Evolutionary conservation across 2,888 invertebrate genomes (phyloP).

Genomic region (Macroteleia sp.): DNA sequence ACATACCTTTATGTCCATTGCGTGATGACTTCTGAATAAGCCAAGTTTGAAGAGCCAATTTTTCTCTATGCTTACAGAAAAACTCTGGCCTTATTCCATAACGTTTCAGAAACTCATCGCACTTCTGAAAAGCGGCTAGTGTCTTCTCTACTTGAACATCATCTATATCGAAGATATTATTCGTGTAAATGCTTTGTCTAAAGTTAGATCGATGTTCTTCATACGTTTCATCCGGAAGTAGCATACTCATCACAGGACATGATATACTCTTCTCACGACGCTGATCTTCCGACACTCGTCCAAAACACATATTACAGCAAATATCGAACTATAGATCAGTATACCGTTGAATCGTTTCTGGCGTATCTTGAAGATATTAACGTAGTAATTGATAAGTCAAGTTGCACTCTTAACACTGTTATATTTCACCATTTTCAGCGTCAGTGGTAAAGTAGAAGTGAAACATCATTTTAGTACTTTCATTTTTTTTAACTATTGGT

Average conservation of each 20-base stretch:
- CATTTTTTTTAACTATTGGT: too few species aligned
- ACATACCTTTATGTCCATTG: too few species aligned
- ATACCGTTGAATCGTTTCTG: constrained; percentile 22
- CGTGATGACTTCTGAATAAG: constrained; percentile 73
- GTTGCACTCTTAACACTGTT: too few species aligned
- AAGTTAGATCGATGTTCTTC: constrained; percentile 85
- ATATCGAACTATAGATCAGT: constrained; percentile 11
- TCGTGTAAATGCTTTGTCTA: constrained; percentile 71
- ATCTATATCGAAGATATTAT: constrained; percentile 72
- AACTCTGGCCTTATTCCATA: constrained; percentile 90
- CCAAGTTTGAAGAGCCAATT: constrained; percentile 78
- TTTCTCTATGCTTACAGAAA: constrained; percentile 89
- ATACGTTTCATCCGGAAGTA: constrained; percentile 92
- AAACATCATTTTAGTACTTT: too few species aligned
- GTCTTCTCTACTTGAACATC: constrained; percentile 77
- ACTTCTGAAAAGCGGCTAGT: constrained; percentile 85
- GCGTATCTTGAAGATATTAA: too few species aligned
- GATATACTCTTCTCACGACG: constrained; percentile 41
- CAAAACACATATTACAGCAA: constrained; percentile 59
- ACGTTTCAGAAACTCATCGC: constrained; percentile 87
- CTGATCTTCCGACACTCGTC: constrained; percentile 38
- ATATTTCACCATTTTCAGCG: too few species aligned
- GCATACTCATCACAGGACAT: constrained; percentile 84
- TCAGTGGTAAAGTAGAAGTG: too few species aligned
- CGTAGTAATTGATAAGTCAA: too few species aligned